Conservation (phyloP, 2,888 invertebrate genomes). For the Apocheima hispidaria region DNA sequence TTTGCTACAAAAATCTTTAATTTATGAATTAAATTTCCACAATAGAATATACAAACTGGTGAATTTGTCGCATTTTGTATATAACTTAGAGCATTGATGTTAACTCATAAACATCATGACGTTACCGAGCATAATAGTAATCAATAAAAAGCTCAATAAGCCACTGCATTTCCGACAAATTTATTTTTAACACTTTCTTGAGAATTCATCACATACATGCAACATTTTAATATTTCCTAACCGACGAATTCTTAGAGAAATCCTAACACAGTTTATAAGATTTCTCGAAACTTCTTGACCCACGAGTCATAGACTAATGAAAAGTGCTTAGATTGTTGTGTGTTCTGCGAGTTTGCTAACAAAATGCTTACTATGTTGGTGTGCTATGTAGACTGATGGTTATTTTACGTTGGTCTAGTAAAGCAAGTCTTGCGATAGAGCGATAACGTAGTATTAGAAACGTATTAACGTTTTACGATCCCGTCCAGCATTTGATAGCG, state of each 20-base stretch:
- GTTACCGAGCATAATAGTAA: constrained; percentile 33
- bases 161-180: constrained; percentile 28
- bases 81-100: constrained; percentile 9
- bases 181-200: constrained; percentile 38
- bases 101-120: constrained; percentile 16
- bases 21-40: not conserved
- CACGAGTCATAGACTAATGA: constrained; percentile 21
- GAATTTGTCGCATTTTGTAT: constrained; percentile 26
- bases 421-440: constrained; percentile 19
- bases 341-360: constrained; percentile 33
- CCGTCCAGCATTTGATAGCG: constrained; percentile 18
- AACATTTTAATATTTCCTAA: constrained; percentile 40
- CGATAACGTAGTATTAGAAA: constrained; percentile 30
- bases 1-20: not conserved
- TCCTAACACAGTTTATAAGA: constrained; percentile 27
- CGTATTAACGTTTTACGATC: constrained; percentile 32
- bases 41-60: constrained; percentile 16
- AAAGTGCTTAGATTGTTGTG: constrained; percentile 23
- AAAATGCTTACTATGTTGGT: constrained; percentile 34
- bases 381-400: constrained; percentile 21
- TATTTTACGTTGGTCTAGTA: constrained; percentile 21
- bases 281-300: constrained; percentile 31
- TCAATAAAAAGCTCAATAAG: constrained; percentile 34
- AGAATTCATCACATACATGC: constrained; percentile 39
- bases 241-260: constrained; percentile 27